A percentile compares a stretch with the other conserved stretches of the same genome.
phyloP scores from a whole-genome alignment of 2,113 vertebrate genomes.

The Corvus hawaiiensis region DNA sequence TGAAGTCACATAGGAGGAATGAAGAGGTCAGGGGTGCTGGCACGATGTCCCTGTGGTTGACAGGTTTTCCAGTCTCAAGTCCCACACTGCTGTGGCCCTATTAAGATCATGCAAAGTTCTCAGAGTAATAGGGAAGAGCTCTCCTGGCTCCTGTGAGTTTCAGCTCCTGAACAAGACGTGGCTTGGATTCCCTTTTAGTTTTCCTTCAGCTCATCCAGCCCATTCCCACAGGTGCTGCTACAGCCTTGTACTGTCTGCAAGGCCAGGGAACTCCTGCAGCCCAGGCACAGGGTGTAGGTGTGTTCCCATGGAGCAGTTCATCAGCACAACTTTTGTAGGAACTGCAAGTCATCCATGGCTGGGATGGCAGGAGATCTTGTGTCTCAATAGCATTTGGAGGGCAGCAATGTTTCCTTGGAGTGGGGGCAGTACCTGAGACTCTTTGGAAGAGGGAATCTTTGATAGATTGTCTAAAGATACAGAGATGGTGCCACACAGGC shows the following conservation, averaged over 20 bases:
- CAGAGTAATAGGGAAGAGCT: not conserved
- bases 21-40: accelerated
- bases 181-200: not conserved
- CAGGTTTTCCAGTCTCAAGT: not conserved
- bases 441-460: not conserved
- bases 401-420: not conserved
- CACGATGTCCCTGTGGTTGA: not conserved
- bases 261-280: not conserved
- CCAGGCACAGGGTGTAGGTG: accelerated
- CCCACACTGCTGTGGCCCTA: accelerated
- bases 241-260: not conserved
- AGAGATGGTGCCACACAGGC: not conserved
- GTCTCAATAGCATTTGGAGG: not conserved
- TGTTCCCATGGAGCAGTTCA: not conserved
- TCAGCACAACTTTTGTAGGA: not conserved
- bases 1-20: not conserved
- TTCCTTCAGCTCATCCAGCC: not conserved
- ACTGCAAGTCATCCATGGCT: not conserved
- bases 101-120: not conserved
- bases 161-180: not conserved
- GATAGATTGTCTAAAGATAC: not conserved
- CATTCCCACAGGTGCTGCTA: not conserved
- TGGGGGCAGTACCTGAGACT: not conserved
- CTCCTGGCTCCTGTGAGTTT: not conserved
- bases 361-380: not conserved